Percentiles rank a stretch among this genome's conserved stretches.
These are phyloP conservation scores for Liasis olivaceus DNA, from an alignment of 2,797 vertebrate species.

Conservation along the genomic window DNA sequence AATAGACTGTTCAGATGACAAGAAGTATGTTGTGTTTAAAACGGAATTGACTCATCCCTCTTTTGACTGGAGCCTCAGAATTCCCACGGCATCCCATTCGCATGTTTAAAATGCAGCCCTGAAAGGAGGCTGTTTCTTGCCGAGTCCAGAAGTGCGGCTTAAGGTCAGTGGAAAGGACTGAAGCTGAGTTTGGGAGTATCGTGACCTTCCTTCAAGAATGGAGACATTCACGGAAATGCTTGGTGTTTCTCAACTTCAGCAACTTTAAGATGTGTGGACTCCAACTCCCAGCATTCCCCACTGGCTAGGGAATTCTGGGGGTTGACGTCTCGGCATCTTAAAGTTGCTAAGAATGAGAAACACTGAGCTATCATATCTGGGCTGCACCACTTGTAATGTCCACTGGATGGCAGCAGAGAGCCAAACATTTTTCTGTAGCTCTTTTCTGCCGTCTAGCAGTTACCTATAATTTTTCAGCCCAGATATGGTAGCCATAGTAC, in stretches of 20 bases:
- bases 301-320: background rate
- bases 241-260: background rate
- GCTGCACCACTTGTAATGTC: background rate
- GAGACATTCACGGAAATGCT: background rate
- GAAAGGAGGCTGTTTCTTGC: background rate
- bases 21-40: constrained; percentile 41
- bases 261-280: background rate
- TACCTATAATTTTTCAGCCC: background rate
- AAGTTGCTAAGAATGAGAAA: background rate
- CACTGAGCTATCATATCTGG: background rate
- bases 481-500: background rate
- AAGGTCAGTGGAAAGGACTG: background rate
- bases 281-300: background rate
- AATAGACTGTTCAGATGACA: constrained; percentile 13
- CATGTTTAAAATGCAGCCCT: background rate
- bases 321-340: background rate
- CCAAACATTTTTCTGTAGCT: background rate
- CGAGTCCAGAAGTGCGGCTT: no score
- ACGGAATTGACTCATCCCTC: constrained; percentile 43
- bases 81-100: background rate
- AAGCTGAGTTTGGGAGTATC: background rate
- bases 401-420: background rate
- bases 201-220: background rate
- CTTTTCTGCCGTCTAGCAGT: background rate
- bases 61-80: background rate